Evolutionary conservation across 2,888 invertebrate genomes (phyloP).

Genomic region (Drosophila monieri): DNA sequence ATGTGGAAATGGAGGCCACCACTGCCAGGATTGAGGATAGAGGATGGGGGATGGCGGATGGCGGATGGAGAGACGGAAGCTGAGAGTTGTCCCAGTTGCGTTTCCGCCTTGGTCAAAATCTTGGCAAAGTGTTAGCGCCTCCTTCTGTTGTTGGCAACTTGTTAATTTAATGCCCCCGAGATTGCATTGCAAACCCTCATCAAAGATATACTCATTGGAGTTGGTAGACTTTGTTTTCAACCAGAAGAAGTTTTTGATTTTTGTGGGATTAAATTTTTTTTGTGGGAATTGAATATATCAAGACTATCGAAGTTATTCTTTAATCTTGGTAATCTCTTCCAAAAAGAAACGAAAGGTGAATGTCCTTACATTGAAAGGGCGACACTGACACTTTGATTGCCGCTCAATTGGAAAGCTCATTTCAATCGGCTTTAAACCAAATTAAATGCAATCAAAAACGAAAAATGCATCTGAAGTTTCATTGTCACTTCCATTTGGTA

Average conservation of each 20-base stretch:
- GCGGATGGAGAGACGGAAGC: slow-evolving; percentile 38
- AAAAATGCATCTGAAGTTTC: slow-evolving; percentile 27
- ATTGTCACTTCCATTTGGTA: slow-evolving; percentile 33
- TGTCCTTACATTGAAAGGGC: slow-evolving; percentile 8
- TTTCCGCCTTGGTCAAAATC: slow-evolving; percentile 48
- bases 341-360: neutral
- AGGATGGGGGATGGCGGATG: slow-evolving; percentile 7
- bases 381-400: slow-evolving; percentile 36
- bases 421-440: slow-evolving; percentile 34
- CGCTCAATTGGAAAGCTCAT: slow-evolving; percentile 37
- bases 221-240: neutral
- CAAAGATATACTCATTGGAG: slow-evolving; percentile 7
- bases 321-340: neutral
- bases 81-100: slow-evolving; percentile 42
- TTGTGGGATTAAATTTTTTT: neutral
- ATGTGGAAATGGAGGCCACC: slow-evolving; percentile 12
- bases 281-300: no score
- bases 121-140: slow-evolving; percentile 27
- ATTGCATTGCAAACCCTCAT: slow-evolving; percentile 17
- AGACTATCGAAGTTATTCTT: neutral
- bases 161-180: slow-evolving; percentile 35
- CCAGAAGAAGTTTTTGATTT: neutral
- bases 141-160: slow-evolving; percentile 46
- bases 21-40: slow-evolving; percentile 19
- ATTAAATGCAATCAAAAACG: slow-evolving; percentile 36